Conservation (phyloP, 2,888 invertebrate genomes). For the Teinopalpus imperialis region DNA sequence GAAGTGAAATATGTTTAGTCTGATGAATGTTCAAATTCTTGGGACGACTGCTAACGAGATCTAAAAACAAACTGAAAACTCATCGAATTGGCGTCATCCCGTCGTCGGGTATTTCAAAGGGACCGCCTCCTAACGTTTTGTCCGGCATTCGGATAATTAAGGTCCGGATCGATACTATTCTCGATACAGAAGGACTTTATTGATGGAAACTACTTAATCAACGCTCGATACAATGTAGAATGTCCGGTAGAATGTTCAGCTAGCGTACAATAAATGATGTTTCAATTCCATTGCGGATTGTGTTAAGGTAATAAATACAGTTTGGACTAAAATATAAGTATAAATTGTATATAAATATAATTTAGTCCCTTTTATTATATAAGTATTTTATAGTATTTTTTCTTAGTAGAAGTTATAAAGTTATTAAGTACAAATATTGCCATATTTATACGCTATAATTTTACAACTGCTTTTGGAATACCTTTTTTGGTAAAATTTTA, state of each 20-base stretch:
- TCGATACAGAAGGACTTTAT: conserved; percentile 58
- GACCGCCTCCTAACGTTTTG: conserved; percentile 57
- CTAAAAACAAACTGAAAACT: conserved; percentile 65
- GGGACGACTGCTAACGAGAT: conserved; percentile 57
- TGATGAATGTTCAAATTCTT: conserved; percentile 68
- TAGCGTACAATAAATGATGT: conserved; percentile 17
- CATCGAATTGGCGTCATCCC: conserved; percentile 43
- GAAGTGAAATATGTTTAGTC: conserved; percentile 59
- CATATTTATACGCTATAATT: no score
- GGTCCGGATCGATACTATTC: conserved; percentile 55
- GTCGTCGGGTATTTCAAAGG: conserved; percentile 55
- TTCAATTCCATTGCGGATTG: conserved; percentile 15
- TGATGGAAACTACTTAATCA: conserved; percentile 69
- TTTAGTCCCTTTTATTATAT: no score
- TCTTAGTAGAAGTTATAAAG: no score
- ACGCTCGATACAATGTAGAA: conserved; percentile 42
- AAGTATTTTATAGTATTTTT: no score
- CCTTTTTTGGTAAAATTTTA: no score
- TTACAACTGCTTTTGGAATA: no score
- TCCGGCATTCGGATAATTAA: conserved; percentile 65
- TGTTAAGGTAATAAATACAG: no score
- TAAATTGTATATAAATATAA: no score
- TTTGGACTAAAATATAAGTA: no score
- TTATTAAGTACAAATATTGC: no score
- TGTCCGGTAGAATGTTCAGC: conserved; percentile 14